phyloP scores from a whole-genome alignment of 2,888 invertebrate species.

The Xestia ashworthii region DNA sequence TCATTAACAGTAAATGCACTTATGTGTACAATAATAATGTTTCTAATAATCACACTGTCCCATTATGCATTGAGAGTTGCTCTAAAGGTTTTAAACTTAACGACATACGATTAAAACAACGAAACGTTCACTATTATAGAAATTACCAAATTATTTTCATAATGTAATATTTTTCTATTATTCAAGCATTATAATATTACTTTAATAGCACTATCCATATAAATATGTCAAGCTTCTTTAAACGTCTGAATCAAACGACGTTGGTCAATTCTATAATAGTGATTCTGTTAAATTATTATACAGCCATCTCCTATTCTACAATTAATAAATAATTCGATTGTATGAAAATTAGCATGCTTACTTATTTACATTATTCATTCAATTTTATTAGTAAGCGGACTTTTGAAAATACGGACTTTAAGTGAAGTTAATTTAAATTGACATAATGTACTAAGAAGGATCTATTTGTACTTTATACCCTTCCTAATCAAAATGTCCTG shows the following conservation, averaged over 20 bases:
- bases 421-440: conserved; percentile 32
- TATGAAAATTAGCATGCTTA: conserved; percentile 12
- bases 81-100: background rate
- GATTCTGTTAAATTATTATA: background rate
- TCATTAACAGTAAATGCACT: background rate
- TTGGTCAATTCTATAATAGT: too few relatives aligned
- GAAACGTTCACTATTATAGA: background rate
- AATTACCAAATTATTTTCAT: background rate
- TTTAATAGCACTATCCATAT: background rate
- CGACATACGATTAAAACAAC: background rate
- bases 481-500: background rate
- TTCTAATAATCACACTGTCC: background rate
- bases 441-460: conserved; percentile 48
- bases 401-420: conserved; percentile 33
- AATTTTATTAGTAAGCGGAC: conserved; percentile 13
- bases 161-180: background rate
- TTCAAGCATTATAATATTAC: background rate
- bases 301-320: background rate
- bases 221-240: background rate
- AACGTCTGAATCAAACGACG: background rate
- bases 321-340: background rate
- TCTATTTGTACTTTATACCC: conserved; percentile 42
- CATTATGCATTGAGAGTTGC: background rate
- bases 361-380: conserved; percentile 7
- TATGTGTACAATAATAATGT: background rate